Base-by-base conservation (phyloP, 2,888 invertebrate species). In the Agrotis exclamationis region DNA sequence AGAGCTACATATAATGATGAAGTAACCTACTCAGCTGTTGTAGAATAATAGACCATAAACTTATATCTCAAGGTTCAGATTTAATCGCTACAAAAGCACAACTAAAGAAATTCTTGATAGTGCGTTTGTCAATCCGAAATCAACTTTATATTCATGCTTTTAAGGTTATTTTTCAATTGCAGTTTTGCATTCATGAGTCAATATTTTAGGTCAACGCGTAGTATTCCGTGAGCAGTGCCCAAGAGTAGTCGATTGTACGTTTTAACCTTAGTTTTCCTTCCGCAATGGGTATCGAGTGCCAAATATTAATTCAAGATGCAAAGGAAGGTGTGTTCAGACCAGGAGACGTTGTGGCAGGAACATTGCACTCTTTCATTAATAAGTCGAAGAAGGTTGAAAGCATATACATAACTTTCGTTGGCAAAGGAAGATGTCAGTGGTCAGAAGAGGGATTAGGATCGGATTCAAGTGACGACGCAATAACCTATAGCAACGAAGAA, bases 351-450 rank as follows among this genome's bases (percentile, higher is more conserved):
- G 79, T 89, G 0, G 51, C 58, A 1, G 89, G 89, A 22, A 48
- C 79, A 11, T 62, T 88, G 1, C 86, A 82, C 28, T 89, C 84
- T 39, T 39, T 28, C 0, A n/a, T 88, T 6, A 79, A 85, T 18
- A 74, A 85, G 56, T 80, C 84, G 13, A 85, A 82, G 1, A 80
- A 84, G 33, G 84, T 76, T 20, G 70, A 74, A 63, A 63, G 66
- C 9, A 82, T 88, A 0, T 65, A 57, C 4, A 63, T 89, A 0
- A 76, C 80, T 0, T 64, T 89, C 2, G 70, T 85, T 0, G 89
- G 89, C 7, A 81, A 77, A 70, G 86, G 83, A 24, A 74, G 63
- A 13, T 87, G 85, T 54, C 16, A 20, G 1, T 88, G 85, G 87
- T 24, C 74, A 9, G 70, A 77, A 6, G 33, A 33, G 1, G 33